Evolutionary conservation across 1,140 invertebrate species (phyloP), one percentile per base, ranked within the genome.

Genomic region (Agraylea sexmaculata): DNA sequence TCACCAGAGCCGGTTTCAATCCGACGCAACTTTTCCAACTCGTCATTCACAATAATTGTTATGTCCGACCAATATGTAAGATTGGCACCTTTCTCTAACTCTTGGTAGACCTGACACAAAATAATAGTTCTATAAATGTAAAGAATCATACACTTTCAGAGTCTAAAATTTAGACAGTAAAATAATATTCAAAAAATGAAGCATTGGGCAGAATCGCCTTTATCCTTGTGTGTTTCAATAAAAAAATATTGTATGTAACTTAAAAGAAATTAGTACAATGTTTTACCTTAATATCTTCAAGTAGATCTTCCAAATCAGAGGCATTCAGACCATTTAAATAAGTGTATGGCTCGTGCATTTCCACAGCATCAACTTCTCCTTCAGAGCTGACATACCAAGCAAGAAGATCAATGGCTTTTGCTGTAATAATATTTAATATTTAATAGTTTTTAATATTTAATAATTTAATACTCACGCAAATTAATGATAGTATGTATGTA

Each of bases 331-430:
- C 94, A 58, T 93, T 87, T 0, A 99, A 68, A 59, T 95, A 93
- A 0, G 87, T 89, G 53, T 96, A 98, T 0, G 95, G 94, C 61
- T 99, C 93, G 55, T 95, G 89, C 87, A 99, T 93, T 68, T 98
- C 93, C 17, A 96, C 83, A 2, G 88, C 85, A 59, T 89, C 84
- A 21, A 88, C 83, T 52, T 89, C 81, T 53, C 91, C 86, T 56
- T 93, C 87, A 0, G 85, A 83, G 57, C 83, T 89, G 18, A 98
- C 91, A 55, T 98, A 99, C 63, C 94, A 90, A 0, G 92, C 92
- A 28, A 99, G 64, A 35, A 98, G 69, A 74, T 99, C 96, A 51
- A 99, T 99, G 1, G 96, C 92, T 59, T 99, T 99, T 0, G 94
- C 94, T 74, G 54, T 29, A 58, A 57, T 25, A 27, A 49, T 37